phyloP scores from a whole-genome alignment of 2,888 invertebrate genomes.

The Melipona bicolor region DNA sequence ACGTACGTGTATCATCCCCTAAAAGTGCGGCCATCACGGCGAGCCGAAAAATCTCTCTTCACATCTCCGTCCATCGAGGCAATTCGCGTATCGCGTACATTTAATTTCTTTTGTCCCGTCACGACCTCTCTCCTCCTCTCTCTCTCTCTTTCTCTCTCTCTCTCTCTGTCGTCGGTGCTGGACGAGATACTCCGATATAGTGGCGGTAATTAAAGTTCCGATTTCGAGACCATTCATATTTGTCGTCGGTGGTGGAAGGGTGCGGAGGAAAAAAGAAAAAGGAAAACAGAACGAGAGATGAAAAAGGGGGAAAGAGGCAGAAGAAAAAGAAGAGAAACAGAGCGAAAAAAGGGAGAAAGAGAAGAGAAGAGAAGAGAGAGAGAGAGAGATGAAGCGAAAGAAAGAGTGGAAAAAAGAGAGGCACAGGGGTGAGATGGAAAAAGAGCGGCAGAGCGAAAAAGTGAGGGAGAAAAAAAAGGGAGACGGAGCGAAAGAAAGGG shows the following conservation, averaged over 20 bases:
- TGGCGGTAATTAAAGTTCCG: conserved; percentile 67
- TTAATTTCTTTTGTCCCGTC: conserved; percentile 47
- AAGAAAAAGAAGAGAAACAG: too few species aligned
- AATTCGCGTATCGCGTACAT: conserved; percentile 32
- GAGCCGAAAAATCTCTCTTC: conserved; percentile 4
- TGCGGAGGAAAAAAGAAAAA: background rate
- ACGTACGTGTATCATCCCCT: background rate
- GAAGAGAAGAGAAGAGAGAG: too few species aligned
- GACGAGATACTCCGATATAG: conserved; percentile 45
- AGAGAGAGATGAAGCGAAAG: background rate
- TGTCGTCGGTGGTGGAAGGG: conserved; percentile 45
- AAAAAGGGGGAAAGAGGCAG: too few species aligned
- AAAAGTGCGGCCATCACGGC: background rate
- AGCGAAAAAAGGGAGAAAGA: too few species aligned
- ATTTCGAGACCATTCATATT: conserved; percentile 65
- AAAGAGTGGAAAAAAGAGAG: too few species aligned
- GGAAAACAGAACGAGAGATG: background rate
- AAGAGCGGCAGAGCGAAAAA: too few species aligned
- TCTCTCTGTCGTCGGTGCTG: background rate
- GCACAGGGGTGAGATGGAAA: too few species aligned
- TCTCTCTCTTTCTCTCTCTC: background rate
- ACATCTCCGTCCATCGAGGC: conserved; percentile 10
- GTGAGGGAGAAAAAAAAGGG: too few species aligned
- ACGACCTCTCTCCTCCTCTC: conserved; percentile 1
- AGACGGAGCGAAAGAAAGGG: too few species aligned